Evolutionary conservation across 2,797 vertebrate genomes (phyloP), one percentile per base, ranked within the genome.

Genomic region (Parauchenoglanis punctatus): DNA sequence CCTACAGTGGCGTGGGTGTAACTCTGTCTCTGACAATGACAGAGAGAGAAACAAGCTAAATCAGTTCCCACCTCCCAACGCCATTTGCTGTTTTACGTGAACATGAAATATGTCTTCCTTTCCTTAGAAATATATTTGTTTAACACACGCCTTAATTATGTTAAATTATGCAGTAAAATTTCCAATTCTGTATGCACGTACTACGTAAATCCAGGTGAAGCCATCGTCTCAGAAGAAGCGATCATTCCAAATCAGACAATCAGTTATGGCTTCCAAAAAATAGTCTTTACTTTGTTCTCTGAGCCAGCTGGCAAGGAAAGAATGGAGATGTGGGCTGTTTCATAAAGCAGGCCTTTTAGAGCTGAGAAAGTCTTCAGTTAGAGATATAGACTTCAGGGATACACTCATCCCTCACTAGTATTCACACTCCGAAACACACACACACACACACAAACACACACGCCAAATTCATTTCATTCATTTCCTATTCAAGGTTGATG

Each of bases 261-360:
- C 23, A n/a, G 63, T 59, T 70, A 44, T 31, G 75, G 23, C 76
- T 70, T 44, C 84, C 85, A 73, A 59, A 85, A 89, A 89, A 89
- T 87, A 89, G 84, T 31, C 76, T 44, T 81, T 65, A 80, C 65
- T 81, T 68, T 35, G 80, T 88, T 90, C 83, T 86, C 44, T 78
- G 63, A 89, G 76, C 84, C 54, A n/a, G 68, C 31, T 40, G 20
- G 49, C 52, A 84, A 56, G 8, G 56, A 83, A 54, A 88, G 89
- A 81, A 28, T 85, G 59, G 83, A 77, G 73, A 67, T 78, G 76
- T 54, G 46, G 82, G 72, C 83, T 88, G 77, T 31, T 67, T 81
- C 59, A 67, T 81, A 40, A 46, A 40, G 8, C 73, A 67, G 44
- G 35, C n/a, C 46, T 77, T 2, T 31, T 56, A 54, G 49, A 54